phyloP scores from a whole-genome alignment of 2,113 vertebrate genomes.

The Plestiodon gilberti region DNA sequence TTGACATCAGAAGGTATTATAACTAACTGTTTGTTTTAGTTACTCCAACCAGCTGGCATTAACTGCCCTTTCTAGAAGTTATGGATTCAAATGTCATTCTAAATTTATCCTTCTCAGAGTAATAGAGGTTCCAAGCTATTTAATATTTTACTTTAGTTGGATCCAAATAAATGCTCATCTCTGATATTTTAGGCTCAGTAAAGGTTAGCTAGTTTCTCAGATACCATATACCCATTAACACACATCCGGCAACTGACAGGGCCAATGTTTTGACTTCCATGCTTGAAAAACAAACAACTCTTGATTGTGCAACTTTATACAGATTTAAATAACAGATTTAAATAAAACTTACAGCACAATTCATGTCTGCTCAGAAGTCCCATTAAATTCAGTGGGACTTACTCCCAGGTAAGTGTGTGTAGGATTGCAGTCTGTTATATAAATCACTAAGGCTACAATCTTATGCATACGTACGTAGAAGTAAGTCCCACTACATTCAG shows the following conservation, averaged over 20 bases:
- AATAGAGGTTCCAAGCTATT: conserved; percentile 64
- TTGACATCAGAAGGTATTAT: conserved; percentile 61
- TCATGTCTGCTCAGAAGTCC: too few species aligned
- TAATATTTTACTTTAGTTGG: conserved; percentile 66
- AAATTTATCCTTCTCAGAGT: conserved; percentile 66
- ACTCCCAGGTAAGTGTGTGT: not conserved
- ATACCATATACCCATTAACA: conserved; percentile 24
- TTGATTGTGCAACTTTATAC: not conserved
- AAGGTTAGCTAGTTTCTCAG: conserved; percentile 39
- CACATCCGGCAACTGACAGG: conserved; percentile 24
- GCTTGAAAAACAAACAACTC: not conserved
- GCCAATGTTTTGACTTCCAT: conserved; percentile 11
- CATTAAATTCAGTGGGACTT: not conserved
- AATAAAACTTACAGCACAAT: not conserved
- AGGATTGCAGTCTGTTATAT: not conserved
- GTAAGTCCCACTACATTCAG: not conserved
- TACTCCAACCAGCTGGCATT: conserved; percentile 70
- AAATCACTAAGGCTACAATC: not conserved
- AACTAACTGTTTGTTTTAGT: conserved; percentile 74
- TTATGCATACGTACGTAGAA: not conserved
- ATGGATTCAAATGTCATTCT: conserved; percentile 72
- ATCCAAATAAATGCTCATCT: conserved; percentile 44
- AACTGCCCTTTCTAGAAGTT: conserved; percentile 72
- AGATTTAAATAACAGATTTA: not conserved
- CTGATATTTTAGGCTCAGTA: conserved; percentile 25